These are phyloP conservation scores for Paedocypris sp. DNA, from an alignment of 2,113 vertebrate species.

Conservation along the genomic window DNA sequence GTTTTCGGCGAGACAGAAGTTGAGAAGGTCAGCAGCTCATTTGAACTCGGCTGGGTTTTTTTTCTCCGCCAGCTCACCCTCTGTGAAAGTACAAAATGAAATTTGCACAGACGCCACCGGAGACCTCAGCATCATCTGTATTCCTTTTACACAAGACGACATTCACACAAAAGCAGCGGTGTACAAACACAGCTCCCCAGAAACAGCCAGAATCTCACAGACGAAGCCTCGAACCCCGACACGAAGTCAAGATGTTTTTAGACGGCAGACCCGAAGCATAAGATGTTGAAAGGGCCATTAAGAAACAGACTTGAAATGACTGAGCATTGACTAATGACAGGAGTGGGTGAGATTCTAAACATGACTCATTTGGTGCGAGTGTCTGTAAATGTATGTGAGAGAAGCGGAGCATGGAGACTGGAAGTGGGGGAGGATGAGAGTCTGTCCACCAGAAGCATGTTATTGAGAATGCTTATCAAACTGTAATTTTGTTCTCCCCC, in stretches of 20 bases:
- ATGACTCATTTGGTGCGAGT: constrained; percentile 50
- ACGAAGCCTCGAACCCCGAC: neutral
- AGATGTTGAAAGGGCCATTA: constrained; percentile 35
- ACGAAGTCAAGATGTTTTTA: neutral
- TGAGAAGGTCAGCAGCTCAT: neutral
- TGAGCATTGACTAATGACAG: constrained; percentile 36
- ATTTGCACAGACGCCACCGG: constrained; percentile 45
- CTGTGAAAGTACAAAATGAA: constrained; percentile 32
- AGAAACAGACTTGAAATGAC: constrained; percentile 51
- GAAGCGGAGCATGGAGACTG: constrained; percentile 23
- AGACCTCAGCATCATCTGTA: constrained; percentile 27
- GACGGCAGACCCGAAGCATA: neutral
- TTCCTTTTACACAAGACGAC: constrained; percentile 22
- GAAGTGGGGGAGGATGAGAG: neutral
- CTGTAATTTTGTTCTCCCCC: constrained; percentile 40
- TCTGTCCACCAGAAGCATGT: constrained; percentile 31
- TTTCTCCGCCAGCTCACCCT: neutral
- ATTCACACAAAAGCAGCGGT: constrained; percentile 35
- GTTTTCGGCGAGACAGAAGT: too few relatives aligned
- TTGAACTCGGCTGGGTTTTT: neutral
- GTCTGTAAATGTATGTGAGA: constrained; percentile 2
- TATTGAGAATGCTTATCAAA: constrained; percentile 54
- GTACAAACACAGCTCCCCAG: neutral
- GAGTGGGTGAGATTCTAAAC: constrained; percentile 52
- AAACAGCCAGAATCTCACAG: neutral